Evolutionary conservation across 2,113 vertebrate species (phyloP), one percentile per base, ranked within the genome.

Genomic region (Clarias macrocephalus): DNA sequence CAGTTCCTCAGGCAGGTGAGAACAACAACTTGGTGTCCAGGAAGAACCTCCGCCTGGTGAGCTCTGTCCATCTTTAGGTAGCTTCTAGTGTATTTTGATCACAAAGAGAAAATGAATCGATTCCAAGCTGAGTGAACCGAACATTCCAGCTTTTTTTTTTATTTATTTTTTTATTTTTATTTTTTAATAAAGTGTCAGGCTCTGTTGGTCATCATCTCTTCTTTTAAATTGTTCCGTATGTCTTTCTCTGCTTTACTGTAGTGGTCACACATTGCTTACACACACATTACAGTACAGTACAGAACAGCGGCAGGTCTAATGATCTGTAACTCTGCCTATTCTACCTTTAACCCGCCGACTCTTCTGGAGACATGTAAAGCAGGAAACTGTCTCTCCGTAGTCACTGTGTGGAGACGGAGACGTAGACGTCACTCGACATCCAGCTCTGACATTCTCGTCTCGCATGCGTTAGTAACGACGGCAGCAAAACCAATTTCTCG

Each of bases 321-420:
- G 79, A 81, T 84, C 42, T 70, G 84, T 83, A 65, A 81, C 80
- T 77, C 81, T 80, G 80, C 70, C 28, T 60, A 42, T 84, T 89
- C 76, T 83, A 77, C 85, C 77, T 87, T 57, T 85, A 85, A 62
- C 82, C 65, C 56, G 13, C 33, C 77, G 19, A 30, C 80, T 80
- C 84, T 82, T 56, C 84, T 18, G 56, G 56, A 85, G 28, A 56
- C 70, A 68, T 66, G 33, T 1, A n/a, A 80, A 8, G 70, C 57
- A 75, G 68, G 19, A 65, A 73, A 33, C 37, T 0, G 68, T 33
- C 68, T 54, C 15, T 5, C 23, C 30, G 28, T 48, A 83, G 52
- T 19, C 66, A 12, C 76, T 28, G 33, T 11, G n/a, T n/a, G n/a
- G n/a, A n/a, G n/a, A n/a, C n/a, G 56, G 4, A 48, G 66, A 59